Percentiles rank a stretch among this genome's conserved stretches.
Evolutionary conservation across 2,113 vertebrate species (phyloP).

Genomic region (Rhinoptilus africanus): DNA sequence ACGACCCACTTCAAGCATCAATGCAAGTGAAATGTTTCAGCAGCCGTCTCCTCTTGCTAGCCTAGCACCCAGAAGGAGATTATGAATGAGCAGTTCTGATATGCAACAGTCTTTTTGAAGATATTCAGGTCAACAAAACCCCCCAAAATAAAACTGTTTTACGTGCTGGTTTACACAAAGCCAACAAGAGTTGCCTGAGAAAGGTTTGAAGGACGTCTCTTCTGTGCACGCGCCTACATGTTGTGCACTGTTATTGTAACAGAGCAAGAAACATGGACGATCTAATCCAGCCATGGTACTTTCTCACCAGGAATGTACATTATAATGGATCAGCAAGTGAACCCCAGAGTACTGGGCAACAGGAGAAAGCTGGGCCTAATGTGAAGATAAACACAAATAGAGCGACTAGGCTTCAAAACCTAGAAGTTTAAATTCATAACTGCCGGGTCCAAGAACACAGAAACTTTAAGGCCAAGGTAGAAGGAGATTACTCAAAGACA

Average conservation of each 20-base stretch:
- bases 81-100: neutral
- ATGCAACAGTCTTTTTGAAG: neutral
- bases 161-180: neutral
- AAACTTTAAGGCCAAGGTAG: neutral
- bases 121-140: neutral
- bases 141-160: neutral
- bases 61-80: neutral
- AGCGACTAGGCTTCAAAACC: neutral
- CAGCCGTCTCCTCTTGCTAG: neutral
- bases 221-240: accelerated
- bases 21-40: neutral
- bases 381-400: neutral
- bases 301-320: neutral
- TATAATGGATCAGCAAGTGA: neutral
- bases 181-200: neutral
- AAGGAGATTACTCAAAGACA: neutral
- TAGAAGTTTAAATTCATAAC: neutral
- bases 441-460: neutral
- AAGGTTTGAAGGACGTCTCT: neutral
- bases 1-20: neutral
- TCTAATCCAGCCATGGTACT: neutral
- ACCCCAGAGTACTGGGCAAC: neutral
- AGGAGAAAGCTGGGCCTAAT: neutral
- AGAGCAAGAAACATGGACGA: neutral
- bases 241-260: neutral